Evolutionary conservation across 53 echinoderm and acorn worm genomes (phyloP).

Genomic region (Patiria pectinifera): DNA sequence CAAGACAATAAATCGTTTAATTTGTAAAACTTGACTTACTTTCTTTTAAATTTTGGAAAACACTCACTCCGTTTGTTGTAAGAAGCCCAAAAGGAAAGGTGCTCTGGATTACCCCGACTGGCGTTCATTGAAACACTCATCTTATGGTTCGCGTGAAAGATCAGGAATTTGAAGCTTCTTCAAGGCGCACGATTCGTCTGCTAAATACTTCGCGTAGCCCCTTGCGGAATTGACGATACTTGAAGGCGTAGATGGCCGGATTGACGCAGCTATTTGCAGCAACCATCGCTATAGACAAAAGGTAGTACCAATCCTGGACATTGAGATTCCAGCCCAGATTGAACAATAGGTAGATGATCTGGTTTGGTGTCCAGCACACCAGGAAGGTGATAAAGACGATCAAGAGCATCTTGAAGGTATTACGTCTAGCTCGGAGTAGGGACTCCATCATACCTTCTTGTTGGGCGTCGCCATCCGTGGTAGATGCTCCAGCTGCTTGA

Average conservation of each 20-base stretch:
- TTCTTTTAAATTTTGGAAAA: too few relatives aligned
- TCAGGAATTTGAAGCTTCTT: too few relatives aligned
- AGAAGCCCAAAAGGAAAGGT: too few relatives aligned
- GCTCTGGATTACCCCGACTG: too few relatives aligned
- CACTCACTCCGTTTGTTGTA: too few relatives aligned
- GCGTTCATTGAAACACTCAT: too few relatives aligned
- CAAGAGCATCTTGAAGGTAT: slow-evolving; percentile 62
- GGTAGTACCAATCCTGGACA: slow-evolving; percentile 23
- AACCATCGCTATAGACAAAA: slow-evolving; percentile 50
- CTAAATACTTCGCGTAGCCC: slow-evolving; percentile 27
- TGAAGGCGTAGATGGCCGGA: slow-evolving; percentile 61
- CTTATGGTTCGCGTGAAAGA: too few relatives aligned
- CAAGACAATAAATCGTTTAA: too few relatives aligned
- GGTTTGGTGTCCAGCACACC: slow-evolving; percentile 67
- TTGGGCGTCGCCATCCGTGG: not conserved
- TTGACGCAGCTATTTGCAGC: slow-evolving; percentile 49
- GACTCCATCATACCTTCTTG: slow-evolving; percentile 18
- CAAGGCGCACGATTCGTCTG: not conserved
- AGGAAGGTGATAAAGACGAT: slow-evolving; percentile 56
- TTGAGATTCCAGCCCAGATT: slow-evolving; percentile 47
- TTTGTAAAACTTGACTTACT: too few relatives aligned
- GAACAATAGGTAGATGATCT: slow-evolving; percentile 60
- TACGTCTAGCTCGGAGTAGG: slow-evolving; percentile 44
- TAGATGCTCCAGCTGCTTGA: not conserved
- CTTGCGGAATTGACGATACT: slow-evolving; percentile 38